A percentile compares a stretch with the other conserved stretches of the same genome.
These are phyloP conservation scores for Manduca sexta DNA, from an alignment of 1,140 invertebrate species.

Conservation along the genomic window DNA sequence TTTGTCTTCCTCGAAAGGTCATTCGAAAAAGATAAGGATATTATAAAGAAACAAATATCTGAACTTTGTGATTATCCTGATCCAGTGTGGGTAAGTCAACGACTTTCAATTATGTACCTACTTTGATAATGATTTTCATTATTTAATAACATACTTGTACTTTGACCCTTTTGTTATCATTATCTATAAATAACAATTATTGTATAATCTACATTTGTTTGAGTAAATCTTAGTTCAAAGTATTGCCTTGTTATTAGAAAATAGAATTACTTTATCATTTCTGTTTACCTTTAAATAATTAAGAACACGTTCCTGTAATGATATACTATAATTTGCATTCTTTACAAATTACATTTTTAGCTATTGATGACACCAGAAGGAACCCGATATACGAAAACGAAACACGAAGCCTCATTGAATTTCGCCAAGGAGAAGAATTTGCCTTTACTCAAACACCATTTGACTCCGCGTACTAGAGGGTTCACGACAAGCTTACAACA, in stretches of 20 bases:
- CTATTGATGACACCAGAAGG: conserved; percentile 95
- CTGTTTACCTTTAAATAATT: neutral
- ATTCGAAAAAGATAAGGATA: conserved; percentile 91
- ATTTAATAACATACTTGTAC: neutral
- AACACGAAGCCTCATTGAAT: conserved; percentile 90
- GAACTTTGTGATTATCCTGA: conserved; percentile 90
- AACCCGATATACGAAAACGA: conserved; percentile 91
- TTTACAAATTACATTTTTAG: conserved; percentile 69
- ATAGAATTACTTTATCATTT: neutral
- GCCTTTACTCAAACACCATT: conserved; percentile 89
- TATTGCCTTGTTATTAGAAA: no score
- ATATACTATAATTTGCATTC: neutral
- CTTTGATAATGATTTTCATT: neutral
- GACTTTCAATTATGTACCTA: neutral
- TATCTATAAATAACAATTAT: no score
- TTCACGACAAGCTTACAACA: conserved; percentile 86
- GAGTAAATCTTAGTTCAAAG: no score
- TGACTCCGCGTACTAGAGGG: conserved; percentile 94
- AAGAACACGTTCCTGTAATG: neutral
- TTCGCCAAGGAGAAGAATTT: conserved; percentile 91
- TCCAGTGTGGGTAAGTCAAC: conserved; percentile 83
- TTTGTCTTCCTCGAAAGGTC: conserved; percentile 93
- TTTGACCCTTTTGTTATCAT: neutral
- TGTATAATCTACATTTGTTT: no score
- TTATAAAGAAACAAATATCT: conserved; percentile 85